A percentile compares a stretch with the other conserved stretches of the same genome.
These are phyloP conservation scores for Pachyuromys duprasi DNA, from an alignment of 2,797 vertebrate species.

Conservation along the genomic window DNA sequence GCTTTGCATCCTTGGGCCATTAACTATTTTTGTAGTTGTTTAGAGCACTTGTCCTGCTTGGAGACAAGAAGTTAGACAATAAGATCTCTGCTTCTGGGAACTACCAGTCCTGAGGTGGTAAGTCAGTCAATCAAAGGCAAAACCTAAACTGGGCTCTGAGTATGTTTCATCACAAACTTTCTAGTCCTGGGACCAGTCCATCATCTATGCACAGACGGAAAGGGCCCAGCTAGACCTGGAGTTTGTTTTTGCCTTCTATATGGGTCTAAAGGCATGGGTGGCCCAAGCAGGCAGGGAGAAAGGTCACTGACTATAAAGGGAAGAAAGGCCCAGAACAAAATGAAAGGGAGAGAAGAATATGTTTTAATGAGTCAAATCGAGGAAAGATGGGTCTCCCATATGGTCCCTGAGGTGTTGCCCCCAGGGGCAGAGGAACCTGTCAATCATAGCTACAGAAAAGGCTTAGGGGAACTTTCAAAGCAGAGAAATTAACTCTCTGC, in stretches of 20 bases:
- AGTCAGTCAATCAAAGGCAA: background rate
- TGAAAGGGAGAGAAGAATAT: constrained; percentile 37
- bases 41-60: constrained; percentile 39
- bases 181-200: background rate
- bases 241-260: constrained; percentile 5
- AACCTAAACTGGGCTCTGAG: background rate
- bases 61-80: background rate
- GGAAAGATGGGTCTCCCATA: constrained; percentile 58
- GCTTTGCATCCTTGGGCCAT: constrained; percentile 60
- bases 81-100: background rate
- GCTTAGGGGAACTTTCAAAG: constrained; percentile 77
- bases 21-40: constrained; percentile 71
- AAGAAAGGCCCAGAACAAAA: constrained; percentile 69
- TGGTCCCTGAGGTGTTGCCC: constrained; percentile 69
- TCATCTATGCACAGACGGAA: background rate
- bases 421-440: constrained; percentile 65
- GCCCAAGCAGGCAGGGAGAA: constrained; percentile 31
- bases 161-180: background rate
- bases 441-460: constrained; percentile 76
- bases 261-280: constrained; percentile 65
- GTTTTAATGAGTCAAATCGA: constrained; percentile 65
- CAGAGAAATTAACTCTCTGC: constrained; percentile 74
- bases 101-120: constrained; percentile 15
- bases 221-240: background rate
- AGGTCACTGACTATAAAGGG: constrained; percentile 60